Conservation (phyloP, 2,113 vertebrate genomes). For the Scomber scombrus region DNA sequence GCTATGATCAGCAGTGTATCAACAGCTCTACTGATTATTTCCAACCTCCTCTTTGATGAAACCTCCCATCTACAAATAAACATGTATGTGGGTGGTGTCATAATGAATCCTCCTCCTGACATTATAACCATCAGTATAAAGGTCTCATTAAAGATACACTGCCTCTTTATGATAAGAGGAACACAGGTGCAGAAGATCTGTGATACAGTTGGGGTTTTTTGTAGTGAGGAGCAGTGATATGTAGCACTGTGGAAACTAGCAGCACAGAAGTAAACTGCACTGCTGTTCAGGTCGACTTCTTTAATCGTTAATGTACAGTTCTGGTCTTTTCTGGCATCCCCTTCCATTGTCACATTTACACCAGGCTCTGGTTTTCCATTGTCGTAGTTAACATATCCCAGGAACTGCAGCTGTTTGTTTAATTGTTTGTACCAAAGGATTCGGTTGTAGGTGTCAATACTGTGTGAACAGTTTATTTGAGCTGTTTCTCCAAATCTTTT, state of each 20-base stretch:
- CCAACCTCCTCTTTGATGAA: too few species aligned
- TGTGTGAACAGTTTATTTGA: conserved; percentile 60
- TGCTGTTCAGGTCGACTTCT: neutral
- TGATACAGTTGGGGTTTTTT: conserved; percentile 11
- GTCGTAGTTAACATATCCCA: conserved; percentile 33
- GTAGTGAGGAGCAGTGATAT: conserved; percentile 10
- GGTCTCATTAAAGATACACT: too few species aligned
- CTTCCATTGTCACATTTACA: neutral
- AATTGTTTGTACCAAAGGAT: conserved; percentile 71
- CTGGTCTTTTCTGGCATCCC: neutral
- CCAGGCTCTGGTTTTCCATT: neutral
- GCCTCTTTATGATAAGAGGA: too few species aligned
- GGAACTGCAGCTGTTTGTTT: conserved; percentile 12
- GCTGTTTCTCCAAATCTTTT: neutral
- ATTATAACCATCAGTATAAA: too few species aligned
- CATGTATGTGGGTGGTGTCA: too few species aligned
- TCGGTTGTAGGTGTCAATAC: neutral
- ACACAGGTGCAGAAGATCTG: too few species aligned
- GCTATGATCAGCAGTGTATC: too few species aligned
- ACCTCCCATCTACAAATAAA: too few species aligned
- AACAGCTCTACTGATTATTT: too few species aligned
- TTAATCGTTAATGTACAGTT: neutral
- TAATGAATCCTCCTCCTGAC: too few species aligned
- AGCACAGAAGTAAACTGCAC: conserved; percentile 61
- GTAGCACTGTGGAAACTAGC: conserved; percentile 40